These are phyloP conservation scores for Notarius quadriscutis DNA, from an alignment of 2,113 vertebrate genomes.

Conservation along the genomic window DNA sequence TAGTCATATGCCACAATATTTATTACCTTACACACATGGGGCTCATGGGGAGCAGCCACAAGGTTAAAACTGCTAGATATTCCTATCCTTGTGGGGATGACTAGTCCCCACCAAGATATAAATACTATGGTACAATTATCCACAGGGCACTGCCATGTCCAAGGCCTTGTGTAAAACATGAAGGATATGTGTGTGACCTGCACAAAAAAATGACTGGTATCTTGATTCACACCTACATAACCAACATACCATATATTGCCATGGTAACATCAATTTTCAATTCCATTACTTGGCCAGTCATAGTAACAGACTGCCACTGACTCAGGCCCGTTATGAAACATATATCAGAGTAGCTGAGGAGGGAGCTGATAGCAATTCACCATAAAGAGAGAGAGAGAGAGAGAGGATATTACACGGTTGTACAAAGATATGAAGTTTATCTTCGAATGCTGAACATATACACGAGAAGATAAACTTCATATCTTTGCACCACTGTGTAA, in stretches of 20 bases:
- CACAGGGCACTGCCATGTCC: conserved; percentile 41
- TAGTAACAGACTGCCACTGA: conserved; percentile 56
- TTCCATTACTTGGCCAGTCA: conserved; percentile 57
- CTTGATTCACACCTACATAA: conserved; percentile 29
- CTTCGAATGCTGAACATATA: too few relatives aligned
- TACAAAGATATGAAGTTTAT: too few relatives aligned
- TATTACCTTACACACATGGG: too few relatives aligned
- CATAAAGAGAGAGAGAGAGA: conserved; percentile 3
- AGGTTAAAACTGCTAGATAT: neutral
- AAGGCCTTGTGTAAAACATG: conserved; percentile 24
- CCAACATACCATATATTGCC: conserved; percentile 60
- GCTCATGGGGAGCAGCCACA: neutral
- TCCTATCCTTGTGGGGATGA: neutral
- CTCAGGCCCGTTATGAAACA: conserved; percentile 56
- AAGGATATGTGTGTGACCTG: neutral
- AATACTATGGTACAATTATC: neutral
- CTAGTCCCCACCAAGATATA: neutral
- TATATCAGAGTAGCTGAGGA: conserved; percentile 57
- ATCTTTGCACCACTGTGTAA: too few relatives aligned
- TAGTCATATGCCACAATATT: conserved; percentile 2
- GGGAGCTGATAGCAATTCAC: conserved; percentile 23
- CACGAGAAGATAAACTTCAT: too few relatives aligned
- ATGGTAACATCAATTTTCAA: conserved; percentile 71
- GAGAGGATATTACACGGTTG: neutral
- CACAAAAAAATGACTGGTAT: conserved; percentile 55